Evolutionary conservation across 1,140 invertebrate genomes (phyloP).

Genomic region (Leptinotarsa texana): DNA sequence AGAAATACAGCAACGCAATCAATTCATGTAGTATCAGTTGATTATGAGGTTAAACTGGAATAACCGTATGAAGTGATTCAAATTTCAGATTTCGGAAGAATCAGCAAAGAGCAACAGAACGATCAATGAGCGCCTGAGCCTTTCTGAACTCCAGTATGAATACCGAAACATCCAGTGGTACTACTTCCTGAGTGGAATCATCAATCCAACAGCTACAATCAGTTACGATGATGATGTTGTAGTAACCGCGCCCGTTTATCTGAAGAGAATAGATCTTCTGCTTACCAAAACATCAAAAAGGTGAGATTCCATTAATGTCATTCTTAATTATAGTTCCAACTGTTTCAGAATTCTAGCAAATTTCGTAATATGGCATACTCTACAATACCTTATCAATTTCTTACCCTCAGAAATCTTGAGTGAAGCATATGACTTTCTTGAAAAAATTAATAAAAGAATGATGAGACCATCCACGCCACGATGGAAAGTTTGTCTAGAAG

Average conservation of each 20-base stretch:
- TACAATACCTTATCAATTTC: slow-evolving; percentile 44
- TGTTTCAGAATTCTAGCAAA: slow-evolving; percentile 46
- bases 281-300: slow-evolving; percentile 38
- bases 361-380: slow-evolving; percentile 47
- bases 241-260: slow-evolving; percentile 56
- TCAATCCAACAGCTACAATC: slow-evolving; percentile 64
- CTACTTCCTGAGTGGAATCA: slow-evolving; percentile 77
- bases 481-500: slow-evolving; percentile 39
- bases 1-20: no score
- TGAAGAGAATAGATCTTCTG: slow-evolving; percentile 38
- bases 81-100: slow-evolving; percentile 37
- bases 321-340: background rate
- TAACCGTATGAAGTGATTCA: no score
- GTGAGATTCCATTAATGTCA: slow-evolving; percentile 25
- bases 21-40: no score
- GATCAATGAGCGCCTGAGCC: slow-evolving; percentile 84
- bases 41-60: no score
- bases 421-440: slow-evolving; percentile 37
- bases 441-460: slow-evolving; percentile 34
- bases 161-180: slow-evolving; percentile 70
- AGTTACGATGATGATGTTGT: slow-evolving; percentile 75
- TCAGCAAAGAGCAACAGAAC: slow-evolving; percentile 38
- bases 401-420: slow-evolving; percentile 41
- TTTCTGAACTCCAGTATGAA: slow-evolving; percentile 71
- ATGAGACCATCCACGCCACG: slow-evolving; percentile 30